Conservation (phyloP, 1,140 invertebrate species). For the Parasteatoda tepidariorum region DNA sequence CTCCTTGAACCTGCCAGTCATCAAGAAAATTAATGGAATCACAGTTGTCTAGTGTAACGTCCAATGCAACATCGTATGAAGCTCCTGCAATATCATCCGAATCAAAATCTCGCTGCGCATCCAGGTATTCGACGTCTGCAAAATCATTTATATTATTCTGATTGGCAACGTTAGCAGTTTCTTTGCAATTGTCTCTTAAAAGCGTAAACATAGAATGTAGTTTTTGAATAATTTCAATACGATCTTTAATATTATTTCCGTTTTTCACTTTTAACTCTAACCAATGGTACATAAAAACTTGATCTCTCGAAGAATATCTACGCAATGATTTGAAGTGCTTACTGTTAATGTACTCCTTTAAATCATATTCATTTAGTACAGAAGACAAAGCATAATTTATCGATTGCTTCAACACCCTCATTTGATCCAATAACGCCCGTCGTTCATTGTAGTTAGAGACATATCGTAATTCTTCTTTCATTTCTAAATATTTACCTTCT, state of each 20-base stretch:
- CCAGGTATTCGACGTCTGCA: slow-evolving; percentile 16
- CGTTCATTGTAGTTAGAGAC: not conserved
- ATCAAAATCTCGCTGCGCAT: slow-evolving; percentile 15
- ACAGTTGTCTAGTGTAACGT: not conserved
- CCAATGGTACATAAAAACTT: not conserved
- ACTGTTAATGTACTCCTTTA: not conserved
- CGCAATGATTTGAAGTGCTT: not conserved
- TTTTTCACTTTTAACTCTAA: not conserved
- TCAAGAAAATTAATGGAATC: too few relatives aligned
- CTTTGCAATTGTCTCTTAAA: not conserved
- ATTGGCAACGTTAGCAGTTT: not conserved
- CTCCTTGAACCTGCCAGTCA: slow-evolving; percentile 6
- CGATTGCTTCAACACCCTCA: not conserved
- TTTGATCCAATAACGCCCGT: not conserved
- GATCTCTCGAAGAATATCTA: not conserved
- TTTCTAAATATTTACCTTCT: not conserved
- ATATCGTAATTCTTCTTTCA: not conserved
- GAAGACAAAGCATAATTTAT: not conserved
- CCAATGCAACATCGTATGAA: not conserved
- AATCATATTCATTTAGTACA: not conserved
- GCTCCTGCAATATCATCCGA: not conserved
- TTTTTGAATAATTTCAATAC: not conserved
- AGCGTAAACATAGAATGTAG: not conserved
- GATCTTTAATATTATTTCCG: not conserved
- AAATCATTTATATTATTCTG: not conserved